A percentile compares a stretch with the other conserved stretches of the same genome.
These are phyloP conservation scores for Allygus modestus DNA, from an alignment of 2,888 invertebrate genomes.

Conservation along the genomic window DNA sequence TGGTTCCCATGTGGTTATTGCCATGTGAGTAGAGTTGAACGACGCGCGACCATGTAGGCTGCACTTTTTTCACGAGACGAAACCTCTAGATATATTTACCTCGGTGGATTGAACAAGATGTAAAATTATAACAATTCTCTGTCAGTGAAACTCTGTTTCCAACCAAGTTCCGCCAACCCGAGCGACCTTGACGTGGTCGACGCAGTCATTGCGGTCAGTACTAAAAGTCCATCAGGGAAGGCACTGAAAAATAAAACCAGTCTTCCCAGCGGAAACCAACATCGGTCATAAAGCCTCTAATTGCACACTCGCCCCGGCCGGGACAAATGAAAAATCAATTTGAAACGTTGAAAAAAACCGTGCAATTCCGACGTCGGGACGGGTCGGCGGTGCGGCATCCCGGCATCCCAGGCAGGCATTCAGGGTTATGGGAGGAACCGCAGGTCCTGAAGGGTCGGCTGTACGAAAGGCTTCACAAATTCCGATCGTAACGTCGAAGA, in stretches of 20 bases:
- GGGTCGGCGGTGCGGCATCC: not conserved
- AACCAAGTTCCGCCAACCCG: too few relatives aligned
- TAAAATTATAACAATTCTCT: too few relatives aligned
- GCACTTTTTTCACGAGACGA: too few relatives aligned
- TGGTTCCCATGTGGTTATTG: too few relatives aligned
- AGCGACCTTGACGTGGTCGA: not conserved
- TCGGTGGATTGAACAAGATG: too few relatives aligned
- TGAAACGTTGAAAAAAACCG: not conserved
- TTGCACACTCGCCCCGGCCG: not conserved
- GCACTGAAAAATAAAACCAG: not conserved
- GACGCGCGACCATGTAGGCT: too few relatives aligned
- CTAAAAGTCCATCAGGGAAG: not conserved
- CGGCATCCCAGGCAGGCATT: not conserved
- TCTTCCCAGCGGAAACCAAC: not conserved
- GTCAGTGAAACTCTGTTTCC: too few relatives aligned
- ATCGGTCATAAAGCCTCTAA: not conserved
- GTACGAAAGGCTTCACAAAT: not conserved
- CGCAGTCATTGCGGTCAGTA: not conserved
- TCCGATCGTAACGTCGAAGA: not conserved
- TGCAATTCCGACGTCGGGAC: not conserved
- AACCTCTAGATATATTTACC: too few relatives aligned
- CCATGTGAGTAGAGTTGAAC: too few relatives aligned
- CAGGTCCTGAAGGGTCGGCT: too few relatives aligned
- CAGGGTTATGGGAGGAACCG: not conserved
- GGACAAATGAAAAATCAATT: conserved; percentile 15